These are phyloP conservation scores for Ptychobarbus kaznakovi DNA, from an alignment of 2,797 vertebrate genomes.

Conservation along the genomic window DNA sequence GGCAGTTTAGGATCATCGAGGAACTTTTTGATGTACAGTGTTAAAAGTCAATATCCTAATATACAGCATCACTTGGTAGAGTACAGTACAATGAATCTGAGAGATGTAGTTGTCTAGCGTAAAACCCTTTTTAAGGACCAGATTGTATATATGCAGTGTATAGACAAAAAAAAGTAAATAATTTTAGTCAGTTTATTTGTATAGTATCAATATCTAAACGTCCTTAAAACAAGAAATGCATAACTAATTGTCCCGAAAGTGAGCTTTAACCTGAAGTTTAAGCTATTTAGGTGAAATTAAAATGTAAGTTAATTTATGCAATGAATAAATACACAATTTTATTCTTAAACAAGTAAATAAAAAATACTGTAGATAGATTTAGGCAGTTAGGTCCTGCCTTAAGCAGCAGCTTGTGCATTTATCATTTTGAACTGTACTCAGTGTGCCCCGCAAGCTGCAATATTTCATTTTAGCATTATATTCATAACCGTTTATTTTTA, in stretches of 20 bases:
- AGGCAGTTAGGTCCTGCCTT: background rate
- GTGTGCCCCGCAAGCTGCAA: background rate
- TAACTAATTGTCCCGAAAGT: background rate
- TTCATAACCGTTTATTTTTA: constrained; percentile 19
- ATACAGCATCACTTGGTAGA: background rate
- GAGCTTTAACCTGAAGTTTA: background rate
- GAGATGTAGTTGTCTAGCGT: background rate
- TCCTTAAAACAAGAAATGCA: background rate
- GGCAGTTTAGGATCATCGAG: background rate
- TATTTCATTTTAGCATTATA: constrained; percentile 8
- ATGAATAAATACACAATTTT: background rate
- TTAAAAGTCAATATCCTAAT: constrained; percentile 26
- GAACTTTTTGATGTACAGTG: constrained; percentile 22
- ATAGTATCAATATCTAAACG: background rate
- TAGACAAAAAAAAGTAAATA: background rate
- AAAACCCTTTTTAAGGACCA: background rate
- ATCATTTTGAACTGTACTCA: constrained; percentile 14
- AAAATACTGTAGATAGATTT: background rate
- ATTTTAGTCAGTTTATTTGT: background rate
- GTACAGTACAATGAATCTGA: constrained; percentile 4
- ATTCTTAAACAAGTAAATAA: background rate
- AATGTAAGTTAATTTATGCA: background rate
- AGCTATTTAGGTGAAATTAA: background rate
- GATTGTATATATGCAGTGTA: background rate
- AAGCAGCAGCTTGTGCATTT: background rate